Base-by-base conservation (phyloP, 2,888 invertebrate genomes). In the Ennomos quercinarius region DNA sequence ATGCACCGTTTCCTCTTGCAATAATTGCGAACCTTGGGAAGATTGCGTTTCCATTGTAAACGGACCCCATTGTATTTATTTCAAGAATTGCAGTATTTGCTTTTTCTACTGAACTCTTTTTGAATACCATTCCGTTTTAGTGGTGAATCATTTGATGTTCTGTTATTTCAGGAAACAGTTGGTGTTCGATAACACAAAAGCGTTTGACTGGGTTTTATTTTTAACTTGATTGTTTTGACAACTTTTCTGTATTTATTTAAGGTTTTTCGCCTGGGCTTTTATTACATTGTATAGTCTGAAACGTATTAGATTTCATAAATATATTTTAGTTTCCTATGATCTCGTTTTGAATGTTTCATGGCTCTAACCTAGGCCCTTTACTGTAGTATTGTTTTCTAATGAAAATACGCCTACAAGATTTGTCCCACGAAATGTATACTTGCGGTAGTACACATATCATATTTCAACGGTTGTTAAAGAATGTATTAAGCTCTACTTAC, bases 11-110 rank as follows among this genome's bases (percentile, higher is more conserved):
- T 63, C 61, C 40, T 59, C 45, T 45, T 43, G 46, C 55, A 57
- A 48, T 66, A 50, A 62, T 64, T 64, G 57, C 61, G 35, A 59
- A 50, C 55, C 57, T 66, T 66, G 61, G 49, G 52, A 64, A 59
- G 59, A 59, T 59, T 59, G 57, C 57, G 52, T 52, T 43, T 52
- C 41, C 59, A 54, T 59, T 59, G 59, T 54, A 10, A 41, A 9
- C 43, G 39, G 37, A 17, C 34, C 44, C 58, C 59, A 54, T 59
- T 59, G 54, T 59, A 37, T 44, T 41, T 17, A 52, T 59, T 59
- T 54, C 54, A 45, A 58, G 59, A 59, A 54, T 50, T 50, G 45
- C 27, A 17, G 39, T 52, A 17, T 49, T 49, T 44, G 27, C 49
- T 58, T 34, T 4, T 40, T 48, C 39, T 39, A 34, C 51, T 39